A percentile compares a stretch with the other conserved stretches of the same genome.
Evolutionary conservation across 2,888 invertebrate genomes (phyloP).

Genomic region (Macropis europaea): DNA sequence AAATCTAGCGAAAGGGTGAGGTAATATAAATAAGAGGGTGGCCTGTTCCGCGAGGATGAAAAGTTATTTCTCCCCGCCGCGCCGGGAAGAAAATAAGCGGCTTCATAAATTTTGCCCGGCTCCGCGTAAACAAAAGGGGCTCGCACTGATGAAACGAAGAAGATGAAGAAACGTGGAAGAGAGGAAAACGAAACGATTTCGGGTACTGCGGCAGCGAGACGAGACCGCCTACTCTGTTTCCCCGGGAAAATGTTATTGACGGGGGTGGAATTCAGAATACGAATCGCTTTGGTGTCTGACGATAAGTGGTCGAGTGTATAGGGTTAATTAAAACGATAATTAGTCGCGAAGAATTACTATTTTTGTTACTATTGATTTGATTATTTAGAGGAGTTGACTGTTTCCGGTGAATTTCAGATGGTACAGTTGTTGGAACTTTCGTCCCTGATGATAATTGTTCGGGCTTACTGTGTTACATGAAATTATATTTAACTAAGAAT

Average conservation of each 20-base stretch:
- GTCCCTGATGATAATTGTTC: too few relatives aligned
- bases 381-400: too few relatives aligned
- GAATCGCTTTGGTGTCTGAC: too few relatives aligned
- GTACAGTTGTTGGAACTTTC: too few relatives aligned
- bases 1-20: constrained; percentile 39
- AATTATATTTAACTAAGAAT: too few relatives aligned
- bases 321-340: too few relatives aligned
- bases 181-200: constrained; percentile 2
- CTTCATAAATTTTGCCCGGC: constrained; percentile 64
- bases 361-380: too few relatives aligned
- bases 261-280: not conserved
- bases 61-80: constrained; percentile 71
- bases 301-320: too few relatives aligned
- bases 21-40: constrained; percentile 64
- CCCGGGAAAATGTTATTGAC: not conserved
- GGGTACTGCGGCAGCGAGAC: constrained; percentile 64
- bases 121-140: constrained; percentile 65
- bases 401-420: too few relatives aligned
- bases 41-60: constrained; percentile 61
- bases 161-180: not conserved
- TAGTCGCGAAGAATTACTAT: too few relatives aligned
- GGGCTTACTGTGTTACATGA: too few relatives aligned
- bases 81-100: constrained; percentile 56
- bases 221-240: not conserved
- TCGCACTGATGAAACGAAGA: constrained; percentile 10